Percentiles rank a stretch among this genome's conserved stretches.
Evolutionary conservation across 2,113 vertebrate species (phyloP).

Genomic region (Axis porcinus): DNA sequence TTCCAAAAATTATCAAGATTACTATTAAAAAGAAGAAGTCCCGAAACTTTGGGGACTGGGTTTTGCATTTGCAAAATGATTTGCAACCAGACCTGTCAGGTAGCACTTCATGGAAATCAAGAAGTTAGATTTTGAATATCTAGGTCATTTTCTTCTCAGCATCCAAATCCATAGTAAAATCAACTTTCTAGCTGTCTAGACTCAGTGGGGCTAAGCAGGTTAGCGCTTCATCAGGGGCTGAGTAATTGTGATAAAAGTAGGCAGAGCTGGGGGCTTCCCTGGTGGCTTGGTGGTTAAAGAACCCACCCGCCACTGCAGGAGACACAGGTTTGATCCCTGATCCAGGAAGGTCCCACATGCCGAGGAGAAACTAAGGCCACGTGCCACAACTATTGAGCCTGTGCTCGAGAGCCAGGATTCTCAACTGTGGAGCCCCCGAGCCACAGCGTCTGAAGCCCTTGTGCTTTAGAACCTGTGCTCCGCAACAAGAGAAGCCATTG

Average conservation of each 20-base stretch:
- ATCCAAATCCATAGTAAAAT: constrained; percentile 69
- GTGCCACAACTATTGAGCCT: neutral
- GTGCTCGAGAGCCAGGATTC: neutral
- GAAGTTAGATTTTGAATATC: constrained; percentile 62
- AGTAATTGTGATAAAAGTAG: neutral
- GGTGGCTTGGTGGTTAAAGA: neutral
- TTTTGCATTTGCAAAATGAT: constrained; percentile 68
- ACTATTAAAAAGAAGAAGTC: neutral
- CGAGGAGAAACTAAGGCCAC: neutral
- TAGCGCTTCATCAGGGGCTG: neutral
- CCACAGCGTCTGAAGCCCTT: neutral
- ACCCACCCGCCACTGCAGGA: neutral
- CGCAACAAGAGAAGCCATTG: neutral
- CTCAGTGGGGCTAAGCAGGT: neutral
- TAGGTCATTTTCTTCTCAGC: neutral
- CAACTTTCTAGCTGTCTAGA: constrained; percentile 32
- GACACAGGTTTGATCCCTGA: neutral
- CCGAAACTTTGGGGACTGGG: neutral
- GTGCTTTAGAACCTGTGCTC: neutral
- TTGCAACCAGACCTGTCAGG: constrained; percentile 59
- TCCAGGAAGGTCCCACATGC: neutral
- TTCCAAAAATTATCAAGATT: neutral
- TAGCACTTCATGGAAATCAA: constrained; percentile 62
- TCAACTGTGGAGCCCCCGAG: neutral
- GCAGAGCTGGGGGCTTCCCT: neutral